Base-by-base conservation (phyloP, 2,113 vertebrate genomes). In the Phodopus roborovskii region DNA sequence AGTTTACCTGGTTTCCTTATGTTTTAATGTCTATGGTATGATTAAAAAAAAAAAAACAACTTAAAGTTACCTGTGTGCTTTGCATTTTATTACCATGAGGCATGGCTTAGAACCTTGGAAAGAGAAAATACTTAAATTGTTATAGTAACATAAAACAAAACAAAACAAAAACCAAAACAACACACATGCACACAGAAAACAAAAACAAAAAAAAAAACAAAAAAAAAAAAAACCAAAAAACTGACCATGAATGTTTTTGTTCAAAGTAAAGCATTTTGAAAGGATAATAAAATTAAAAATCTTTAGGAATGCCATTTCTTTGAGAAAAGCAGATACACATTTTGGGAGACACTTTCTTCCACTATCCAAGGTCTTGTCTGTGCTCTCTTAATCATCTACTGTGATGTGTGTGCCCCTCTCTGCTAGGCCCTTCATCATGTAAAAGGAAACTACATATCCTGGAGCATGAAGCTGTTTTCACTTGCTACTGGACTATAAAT, bases 251-350 rank as follows among this genome's bases (percentile, higher is more conserved):
- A 79, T 81, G 60, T 75, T 95, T 94, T 95, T 87, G 78, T 86
- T 89, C 42, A 87, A 92, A 93, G 28, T 42, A 81, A 95, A 93
- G 3, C 56, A 88, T 79, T 92, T 93, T 96, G 58, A 95, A 93
- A 93, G 30, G 24, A 42, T 60, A 79, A 92, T 19, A 42, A 92
- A 74, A 95, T 75, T 24, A 85, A 36, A 95, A 95, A 60, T 77
- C 22, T 87, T 91, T 11, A 81, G 39, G 9, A 26, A 28, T 81
- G 48, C 53, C 45, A 7, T 79, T 53, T 77, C 33, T 82, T 53
- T 62, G 58, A 89, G 50, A 90, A 9, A 71, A 39, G 13, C 17
- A 68, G 64, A 70, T 79, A 45, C 0, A 6, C 28, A 48, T 90
- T 96, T 84, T 0, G 33, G 66, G 22, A 60, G 24, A 45, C 83